These are phyloP conservation scores for Bicyclus anynana DNA, from an alignment of 1,140 invertebrate genomes.

Conservation along the genomic window DNA sequence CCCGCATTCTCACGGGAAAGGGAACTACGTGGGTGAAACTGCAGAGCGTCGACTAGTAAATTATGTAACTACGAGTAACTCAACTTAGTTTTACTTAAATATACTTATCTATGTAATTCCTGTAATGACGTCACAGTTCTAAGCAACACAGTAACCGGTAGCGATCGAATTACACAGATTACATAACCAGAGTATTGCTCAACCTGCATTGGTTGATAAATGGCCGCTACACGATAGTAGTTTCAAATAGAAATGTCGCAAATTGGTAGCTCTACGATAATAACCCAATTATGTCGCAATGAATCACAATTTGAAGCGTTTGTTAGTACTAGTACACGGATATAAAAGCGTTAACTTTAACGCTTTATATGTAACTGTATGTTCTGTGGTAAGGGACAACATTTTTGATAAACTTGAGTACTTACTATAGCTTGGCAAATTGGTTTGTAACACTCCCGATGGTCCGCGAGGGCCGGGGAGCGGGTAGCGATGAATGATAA, in stretches of 20 bases:
- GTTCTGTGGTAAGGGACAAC: too few species aligned
- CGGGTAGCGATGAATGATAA: too few species aligned
- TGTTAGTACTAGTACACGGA: neutral
- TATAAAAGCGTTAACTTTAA: too few species aligned
- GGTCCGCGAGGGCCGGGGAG: too few species aligned
- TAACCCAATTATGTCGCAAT: slow-evolving; percentile 21
- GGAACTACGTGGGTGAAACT: too few species aligned
- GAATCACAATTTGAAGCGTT: slow-evolving; percentile 16
- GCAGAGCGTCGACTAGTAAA: too few species aligned
- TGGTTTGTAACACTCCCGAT: too few species aligned
- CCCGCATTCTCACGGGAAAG: too few species aligned
- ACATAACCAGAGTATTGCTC: slow-evolving; percentile 26
- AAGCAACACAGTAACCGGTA: slow-evolving; percentile 12
- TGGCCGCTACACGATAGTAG: slow-evolving; percentile 11
- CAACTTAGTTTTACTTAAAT: neutral
- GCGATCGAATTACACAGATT: slow-evolving; percentile 24
- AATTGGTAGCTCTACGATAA: slow-evolving; percentile 24
- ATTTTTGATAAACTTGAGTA: too few species aligned
- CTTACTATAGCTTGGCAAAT: too few species aligned
- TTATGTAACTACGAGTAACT: neutral
- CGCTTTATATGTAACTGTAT: too few species aligned
- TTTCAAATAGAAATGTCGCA: slow-evolving; percentile 27
- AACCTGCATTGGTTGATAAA: slow-evolving; percentile 16
- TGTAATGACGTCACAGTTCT: slow-evolving; percentile 12
- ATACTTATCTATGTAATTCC: slow-evolving; percentile 2